phyloP scores from a whole-genome alignment of 2,888 invertebrate species.

The Baccha elongata region DNA sequence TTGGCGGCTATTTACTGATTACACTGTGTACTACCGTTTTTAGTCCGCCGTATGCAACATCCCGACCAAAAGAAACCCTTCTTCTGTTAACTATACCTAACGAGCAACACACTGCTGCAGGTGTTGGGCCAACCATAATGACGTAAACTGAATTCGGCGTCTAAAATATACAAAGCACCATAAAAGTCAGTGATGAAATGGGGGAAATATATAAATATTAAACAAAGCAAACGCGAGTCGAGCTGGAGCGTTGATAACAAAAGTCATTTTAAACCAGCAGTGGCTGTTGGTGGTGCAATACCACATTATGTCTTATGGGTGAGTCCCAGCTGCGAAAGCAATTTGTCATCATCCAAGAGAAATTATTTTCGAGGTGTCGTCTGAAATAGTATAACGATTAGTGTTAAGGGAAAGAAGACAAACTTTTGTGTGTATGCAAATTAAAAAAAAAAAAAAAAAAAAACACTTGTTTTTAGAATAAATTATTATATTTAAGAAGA shows the following conservation, averaged over 20 bases:
- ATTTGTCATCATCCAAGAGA: slow-evolving; percentile 64
- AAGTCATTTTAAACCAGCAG: slow-evolving; percentile 60
- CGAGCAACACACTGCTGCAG: slow-evolving; percentile 60
- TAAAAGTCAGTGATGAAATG: slow-evolving; percentile 19
- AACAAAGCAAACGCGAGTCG: slow-evolving; percentile 51
- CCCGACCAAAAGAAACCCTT: background rate
- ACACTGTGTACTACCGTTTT: slow-evolving; percentile 56
- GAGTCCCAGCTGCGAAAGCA: slow-evolving; percentile 55
- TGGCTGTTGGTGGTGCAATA: slow-evolving; percentile 25
- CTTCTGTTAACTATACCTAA: slow-evolving; percentile 1
- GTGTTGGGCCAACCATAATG: slow-evolving; percentile 66
- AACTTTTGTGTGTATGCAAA: background rate
- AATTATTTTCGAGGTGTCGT: slow-evolving; percentile 60
- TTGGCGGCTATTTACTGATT: slow-evolving; percentile 60
- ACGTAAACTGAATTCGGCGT: slow-evolving; percentile 62
- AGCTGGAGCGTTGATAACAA: slow-evolving; percentile 52
- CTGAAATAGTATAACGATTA: slow-evolving; percentile 62
- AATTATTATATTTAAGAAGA: no score
- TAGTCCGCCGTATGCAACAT: background rate
- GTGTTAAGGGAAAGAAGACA: slow-evolving; percentile 23
- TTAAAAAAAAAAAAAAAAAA: no score
- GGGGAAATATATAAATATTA: slow-evolving; percentile 44
- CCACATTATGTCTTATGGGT: slow-evolving; percentile 43
- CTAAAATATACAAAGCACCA: slow-evolving; percentile 44
- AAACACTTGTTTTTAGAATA: no score